Conservation (phyloP, 2,888 invertebrate species). For the Cantharis flavilabris region DNA sequence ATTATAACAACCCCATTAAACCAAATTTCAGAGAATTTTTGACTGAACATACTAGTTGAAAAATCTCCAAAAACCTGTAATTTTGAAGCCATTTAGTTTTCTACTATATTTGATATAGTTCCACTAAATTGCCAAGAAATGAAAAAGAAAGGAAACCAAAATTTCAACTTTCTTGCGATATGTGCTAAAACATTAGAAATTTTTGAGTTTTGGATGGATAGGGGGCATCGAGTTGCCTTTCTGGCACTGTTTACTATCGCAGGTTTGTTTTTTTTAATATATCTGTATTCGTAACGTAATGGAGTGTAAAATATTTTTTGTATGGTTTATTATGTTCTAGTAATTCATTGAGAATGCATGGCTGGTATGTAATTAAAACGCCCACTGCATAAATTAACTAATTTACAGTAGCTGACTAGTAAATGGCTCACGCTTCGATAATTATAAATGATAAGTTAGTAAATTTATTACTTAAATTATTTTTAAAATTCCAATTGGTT, state of each 20-base stretch:
- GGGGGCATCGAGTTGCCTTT: too few relatives aligned
- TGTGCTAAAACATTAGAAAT: too few relatives aligned
- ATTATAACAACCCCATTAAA: too few relatives aligned
- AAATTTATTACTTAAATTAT: slow-evolving; percentile 2
- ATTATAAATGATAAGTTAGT: slow-evolving; percentile 12
- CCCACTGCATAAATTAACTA: slow-evolving; percentile 16
- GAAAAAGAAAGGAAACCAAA: too few relatives aligned
- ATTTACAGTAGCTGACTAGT: slow-evolving; percentile 9
- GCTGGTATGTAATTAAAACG: slow-evolving; percentile 8
- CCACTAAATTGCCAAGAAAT: too few relatives aligned
- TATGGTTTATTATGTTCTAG: neutral
- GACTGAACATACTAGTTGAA: too few relatives aligned
- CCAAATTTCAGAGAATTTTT: too few relatives aligned
- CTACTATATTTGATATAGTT: too few relatives aligned
- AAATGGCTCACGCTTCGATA: slow-evolving; percentile 8
- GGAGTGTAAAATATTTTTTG: neutral
- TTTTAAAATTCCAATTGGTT: neutral
- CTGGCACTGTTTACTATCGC: neutral
- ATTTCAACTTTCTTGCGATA: too few relatives aligned
- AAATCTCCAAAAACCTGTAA: too few relatives aligned
- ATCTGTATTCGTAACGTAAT: neutral
- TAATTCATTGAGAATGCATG: slow-evolving; percentile 7
- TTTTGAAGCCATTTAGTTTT: too few relatives aligned
- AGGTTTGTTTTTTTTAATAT: neutral
- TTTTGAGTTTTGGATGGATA: too few relatives aligned